These are phyloP conservation scores for Leptinotarsa undecemlineata DNA, from an alignment of 1,140 invertebrate genomes.

Conservation along the genomic window DNA sequence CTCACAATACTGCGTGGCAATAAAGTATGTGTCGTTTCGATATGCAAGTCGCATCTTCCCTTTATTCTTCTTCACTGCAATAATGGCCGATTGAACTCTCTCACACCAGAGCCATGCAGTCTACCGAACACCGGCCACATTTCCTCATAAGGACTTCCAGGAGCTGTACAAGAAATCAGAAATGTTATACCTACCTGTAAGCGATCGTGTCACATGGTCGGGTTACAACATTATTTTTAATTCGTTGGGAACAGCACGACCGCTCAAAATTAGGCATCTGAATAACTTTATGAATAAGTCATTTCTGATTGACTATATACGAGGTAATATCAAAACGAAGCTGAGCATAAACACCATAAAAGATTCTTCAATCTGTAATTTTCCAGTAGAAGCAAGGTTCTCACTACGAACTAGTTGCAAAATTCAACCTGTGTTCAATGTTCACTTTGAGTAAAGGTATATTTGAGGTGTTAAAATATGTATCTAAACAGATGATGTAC, in stretches of 20 bases:
- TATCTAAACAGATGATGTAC: too few relatives aligned
- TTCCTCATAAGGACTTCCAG: constrained; percentile 26
- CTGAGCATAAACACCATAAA: too few relatives aligned
- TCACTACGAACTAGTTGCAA: too few relatives aligned
- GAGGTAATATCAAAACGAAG: too few relatives aligned
- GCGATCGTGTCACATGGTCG: constrained; percentile 13
- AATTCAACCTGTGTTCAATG: too few relatives aligned
- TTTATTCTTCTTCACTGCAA: constrained; percentile 23
- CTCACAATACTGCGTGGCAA: constrained; percentile 22
- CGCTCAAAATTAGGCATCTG: background rate
- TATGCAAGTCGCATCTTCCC: constrained; percentile 27
- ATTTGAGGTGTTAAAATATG: too few relatives aligned
- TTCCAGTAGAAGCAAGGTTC: too few relatives aligned
- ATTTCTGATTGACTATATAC: too few relatives aligned
- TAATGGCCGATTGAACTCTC: constrained; percentile 28
- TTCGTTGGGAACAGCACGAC: background rate
- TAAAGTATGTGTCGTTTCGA: constrained; percentile 20
- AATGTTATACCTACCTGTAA: constrained; percentile 27
- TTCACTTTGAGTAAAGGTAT: too few relatives aligned
- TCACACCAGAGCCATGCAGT: constrained; percentile 27
- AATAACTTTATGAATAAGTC: background rate
- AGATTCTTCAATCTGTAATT: too few relatives aligned
- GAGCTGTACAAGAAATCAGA: constrained; percentile 22
- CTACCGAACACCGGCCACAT: constrained; percentile 15
- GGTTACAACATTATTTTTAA: background rate